Conservation (phyloP, 2,888 invertebrate genomes). For the Cinara cedri region DNA sequence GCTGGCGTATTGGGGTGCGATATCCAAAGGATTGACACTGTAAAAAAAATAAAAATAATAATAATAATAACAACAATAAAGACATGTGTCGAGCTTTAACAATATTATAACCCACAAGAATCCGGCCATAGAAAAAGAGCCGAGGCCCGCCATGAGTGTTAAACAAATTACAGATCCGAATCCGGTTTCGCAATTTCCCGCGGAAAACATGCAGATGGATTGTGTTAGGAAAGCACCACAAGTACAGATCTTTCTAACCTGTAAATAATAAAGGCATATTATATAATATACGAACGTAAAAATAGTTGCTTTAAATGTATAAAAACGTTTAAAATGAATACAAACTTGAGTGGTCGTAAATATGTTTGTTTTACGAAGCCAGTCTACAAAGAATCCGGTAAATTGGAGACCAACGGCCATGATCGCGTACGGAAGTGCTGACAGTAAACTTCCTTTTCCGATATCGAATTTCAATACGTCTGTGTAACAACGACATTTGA, state of each 20-base stretch:
- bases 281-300: too few relatives aligned
- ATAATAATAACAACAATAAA: too few relatives aligned
- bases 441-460: slow-evolving; percentile 79
- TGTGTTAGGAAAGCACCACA: slow-evolving; percentile 78
- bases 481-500: slow-evolving; percentile 61
- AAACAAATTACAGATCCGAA: slow-evolving; percentile 79
- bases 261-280: slow-evolving; percentile 19
- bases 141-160: slow-evolving; percentile 86
- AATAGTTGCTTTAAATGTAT: too few relatives aligned
- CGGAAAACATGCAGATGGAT: slow-evolving; percentile 83
- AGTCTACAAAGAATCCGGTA: slow-evolving; percentile 85
- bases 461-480: slow-evolving; percentile 77
- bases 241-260: slow-evolving; percentile 74
- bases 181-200: slow-evolving; percentile 75
- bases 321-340: too few relatives aligned
- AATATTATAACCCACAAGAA: slow-evolving; percentile 73
- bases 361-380: slow-evolving; percentile 70
- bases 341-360: slow-evolving; percentile 76
- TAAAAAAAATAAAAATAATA: slow-evolving; percentile 3
- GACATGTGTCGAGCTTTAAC: too few relatives aligned
- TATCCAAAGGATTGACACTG: slow-evolving; percentile 77
- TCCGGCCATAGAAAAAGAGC: slow-evolving; percentile 92
- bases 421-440: slow-evolving; percentile 85
- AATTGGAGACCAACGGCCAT: slow-evolving; percentile 83
- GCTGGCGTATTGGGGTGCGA: slow-evolving; percentile 90